Conservation (phyloP, 2,888 invertebrate species). For the Sympetrum striolatum region DNA sequence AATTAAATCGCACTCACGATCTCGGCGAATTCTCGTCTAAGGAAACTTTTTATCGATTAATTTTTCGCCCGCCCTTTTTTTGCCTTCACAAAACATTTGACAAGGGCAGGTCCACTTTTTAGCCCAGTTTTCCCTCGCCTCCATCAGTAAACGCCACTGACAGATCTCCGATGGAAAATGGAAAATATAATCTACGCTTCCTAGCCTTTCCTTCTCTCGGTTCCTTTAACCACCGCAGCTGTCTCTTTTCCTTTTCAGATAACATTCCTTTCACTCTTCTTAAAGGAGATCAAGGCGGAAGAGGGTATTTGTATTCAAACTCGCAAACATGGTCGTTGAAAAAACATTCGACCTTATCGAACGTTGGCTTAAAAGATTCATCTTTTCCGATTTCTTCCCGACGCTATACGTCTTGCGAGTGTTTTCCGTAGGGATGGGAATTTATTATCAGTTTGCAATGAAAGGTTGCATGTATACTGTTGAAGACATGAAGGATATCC, state of each 20-base stretch:
- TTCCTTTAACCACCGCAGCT: not conserved
- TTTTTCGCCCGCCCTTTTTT: not conserved
- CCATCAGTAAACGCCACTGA: conserved; percentile 10
- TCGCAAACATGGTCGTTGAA: not conserved
- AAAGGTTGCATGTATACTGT: no score
- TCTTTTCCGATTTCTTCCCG: not conserved
- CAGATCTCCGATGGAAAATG: conserved; percentile 32
- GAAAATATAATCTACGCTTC: conserved; percentile 2
- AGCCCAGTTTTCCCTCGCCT: not conserved
- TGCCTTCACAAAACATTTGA: not conserved
- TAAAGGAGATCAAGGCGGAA: not conserved
- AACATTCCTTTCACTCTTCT: not conserved
- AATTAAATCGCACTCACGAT: not conserved
- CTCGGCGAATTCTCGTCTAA: not conserved
- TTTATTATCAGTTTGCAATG: no score
- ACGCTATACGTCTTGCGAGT: not conserved
- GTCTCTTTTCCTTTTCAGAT: not conserved
- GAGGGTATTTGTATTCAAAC: not conserved
- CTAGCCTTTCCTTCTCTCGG: not conserved
- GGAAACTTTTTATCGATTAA: not conserved
- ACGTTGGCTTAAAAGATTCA: not conserved
- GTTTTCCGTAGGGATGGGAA: no score
- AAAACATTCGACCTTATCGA: conserved; percentile 19
- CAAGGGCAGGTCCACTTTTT: not conserved
- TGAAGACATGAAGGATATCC: no score